Percentiles rank a stretch among this genome's conserved stretches.
phyloP scores from a whole-genome alignment of 2,113 vertebrate genomes.

The Perca schrenkii region DNA sequence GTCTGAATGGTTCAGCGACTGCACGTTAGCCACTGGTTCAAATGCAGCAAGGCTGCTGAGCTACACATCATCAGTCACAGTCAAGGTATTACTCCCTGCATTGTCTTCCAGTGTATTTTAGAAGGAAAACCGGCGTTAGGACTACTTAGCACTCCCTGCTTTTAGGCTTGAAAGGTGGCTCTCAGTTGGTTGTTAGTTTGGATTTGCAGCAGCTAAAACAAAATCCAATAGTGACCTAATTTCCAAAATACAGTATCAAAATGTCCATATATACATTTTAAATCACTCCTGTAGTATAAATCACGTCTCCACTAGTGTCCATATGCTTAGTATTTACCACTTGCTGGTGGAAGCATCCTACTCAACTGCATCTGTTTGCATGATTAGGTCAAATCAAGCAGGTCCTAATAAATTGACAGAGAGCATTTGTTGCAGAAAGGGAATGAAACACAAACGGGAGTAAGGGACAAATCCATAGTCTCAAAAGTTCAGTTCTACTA shows the following conservation, averaged over 20 bases:
- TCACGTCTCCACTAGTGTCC: not conserved
- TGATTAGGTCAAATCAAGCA: not conserved
- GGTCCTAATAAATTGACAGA: not conserved
- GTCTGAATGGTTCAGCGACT: conserved; percentile 49
- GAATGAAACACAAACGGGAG: not conserved
- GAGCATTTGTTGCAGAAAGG: not conserved
- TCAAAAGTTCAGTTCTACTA: not conserved
- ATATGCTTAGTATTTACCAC: conserved; percentile 3
- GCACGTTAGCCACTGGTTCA: conserved; percentile 35
- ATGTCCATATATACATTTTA: not conserved
- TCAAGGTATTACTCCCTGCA: not conserved
- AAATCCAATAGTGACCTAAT: conserved; percentile 6
- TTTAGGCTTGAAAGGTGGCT: not conserved
- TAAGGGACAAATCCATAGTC: not conserved
- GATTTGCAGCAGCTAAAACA: conserved; percentile 16
- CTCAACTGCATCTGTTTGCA: not conserved
- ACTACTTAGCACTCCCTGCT: not conserved
- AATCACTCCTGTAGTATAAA: not conserved
- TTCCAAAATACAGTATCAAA: not conserved
- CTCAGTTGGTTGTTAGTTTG: not conserved
- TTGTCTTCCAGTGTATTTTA: not conserved
- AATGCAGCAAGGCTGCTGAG: conserved; percentile 20
- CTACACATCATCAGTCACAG: conserved; percentile 2
- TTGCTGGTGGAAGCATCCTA: conserved; percentile 1
- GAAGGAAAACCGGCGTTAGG: not conserved